These are phyloP conservation scores for Oscheius onirici DNA, from an alignment of 2,888 invertebrate genomes.

Conservation along the genomic window DNA sequence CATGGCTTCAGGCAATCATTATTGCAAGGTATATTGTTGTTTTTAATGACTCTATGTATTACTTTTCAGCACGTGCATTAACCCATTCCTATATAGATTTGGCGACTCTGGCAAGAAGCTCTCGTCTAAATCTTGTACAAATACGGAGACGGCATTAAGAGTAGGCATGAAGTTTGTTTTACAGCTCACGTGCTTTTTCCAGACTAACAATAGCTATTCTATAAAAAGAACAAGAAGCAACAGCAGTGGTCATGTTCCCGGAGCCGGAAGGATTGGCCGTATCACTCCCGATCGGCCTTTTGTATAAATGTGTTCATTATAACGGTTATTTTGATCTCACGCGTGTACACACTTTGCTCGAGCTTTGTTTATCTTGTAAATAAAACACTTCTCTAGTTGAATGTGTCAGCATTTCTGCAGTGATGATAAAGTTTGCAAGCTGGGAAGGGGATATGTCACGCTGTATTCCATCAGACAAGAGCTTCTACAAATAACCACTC, in stretches of 20 bases:
- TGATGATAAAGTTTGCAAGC: no score
- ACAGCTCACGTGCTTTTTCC: background rate
- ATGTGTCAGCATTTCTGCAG: no score
- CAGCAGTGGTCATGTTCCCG: background rate
- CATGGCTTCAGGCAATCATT: slow-evolving; percentile 65
- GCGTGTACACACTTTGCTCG: no score
- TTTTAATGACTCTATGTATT: background rate
- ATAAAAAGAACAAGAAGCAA: slow-evolving; percentile 21
- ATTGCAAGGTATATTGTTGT: slow-evolving; percentile 56
- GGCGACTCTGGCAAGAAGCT: slow-evolving; percentile 8
- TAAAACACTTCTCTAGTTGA: no score
- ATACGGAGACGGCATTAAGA: slow-evolving; percentile 18
- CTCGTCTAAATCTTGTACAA: slow-evolving; percentile 16
- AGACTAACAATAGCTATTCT: slow-evolving; percentile 19
- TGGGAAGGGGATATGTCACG: no score
- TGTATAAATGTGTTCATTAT: background rate
- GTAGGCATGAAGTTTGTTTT: background rate
- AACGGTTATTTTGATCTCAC: no score
- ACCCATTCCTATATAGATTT: slow-evolving; percentile 60
- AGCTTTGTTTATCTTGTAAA: no score
- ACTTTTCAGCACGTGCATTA: slow-evolving; percentile 58
- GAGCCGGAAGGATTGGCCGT: background rate
- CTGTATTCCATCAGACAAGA: no score
- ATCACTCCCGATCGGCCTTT: background rate
- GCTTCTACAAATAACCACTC: no score